Evolutionary conservation across 2,797 vertebrate genomes (phyloP).

Genomic region (Notolepis coatsorum): DNA sequence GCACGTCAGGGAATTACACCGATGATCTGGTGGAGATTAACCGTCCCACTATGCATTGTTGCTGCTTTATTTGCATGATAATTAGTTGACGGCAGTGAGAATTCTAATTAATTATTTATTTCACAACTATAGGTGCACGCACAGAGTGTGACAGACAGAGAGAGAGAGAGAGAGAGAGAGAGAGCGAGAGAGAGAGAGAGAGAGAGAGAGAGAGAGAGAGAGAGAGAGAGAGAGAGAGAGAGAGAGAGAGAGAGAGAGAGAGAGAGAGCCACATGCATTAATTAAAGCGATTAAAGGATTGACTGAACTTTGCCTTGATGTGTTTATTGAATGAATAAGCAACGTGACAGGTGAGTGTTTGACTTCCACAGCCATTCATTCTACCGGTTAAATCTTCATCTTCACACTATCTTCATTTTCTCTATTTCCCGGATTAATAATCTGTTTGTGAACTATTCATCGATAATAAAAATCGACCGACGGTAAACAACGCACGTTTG

Average conservation of each 20-base stretch:
- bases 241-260: conserved; percentile 7
- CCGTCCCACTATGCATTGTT: conserved; percentile 76
- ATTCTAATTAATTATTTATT: conserved; percentile 83
- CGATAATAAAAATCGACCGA: not conserved
- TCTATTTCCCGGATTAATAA: not conserved
- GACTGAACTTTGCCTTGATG: conserved; percentile 85
- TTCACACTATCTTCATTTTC: not conserved
- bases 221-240: not conserved
- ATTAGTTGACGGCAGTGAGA: conserved; percentile 84
- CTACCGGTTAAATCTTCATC: conserved; percentile 12
- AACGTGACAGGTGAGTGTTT: conserved; percentile 83
- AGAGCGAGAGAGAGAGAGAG: conserved; percentile 56
- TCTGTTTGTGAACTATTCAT: not conserved
- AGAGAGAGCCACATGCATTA: conserved; percentile 71
- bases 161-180: conserved; percentile 44
- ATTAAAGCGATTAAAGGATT: conserved; percentile 87
- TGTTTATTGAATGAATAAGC: conserved; percentile 92
- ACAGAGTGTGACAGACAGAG: conserved; percentile 61
- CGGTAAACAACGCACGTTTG: not conserved
- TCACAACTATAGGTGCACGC: conserved; percentile 76
- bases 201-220: conserved; percentile 12
- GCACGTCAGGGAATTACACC: conserved; percentile 85
- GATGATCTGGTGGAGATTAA: conserved; percentile 81
- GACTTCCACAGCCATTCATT: conserved; percentile 72
- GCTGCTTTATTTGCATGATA: conserved; percentile 87